Evolutionary conservation across 30 jellyfish, hydroid and myxozoan species (phyloP), one percentile per base, ranked within the genome.

Genomic region (Mastigias papua): DNA sequence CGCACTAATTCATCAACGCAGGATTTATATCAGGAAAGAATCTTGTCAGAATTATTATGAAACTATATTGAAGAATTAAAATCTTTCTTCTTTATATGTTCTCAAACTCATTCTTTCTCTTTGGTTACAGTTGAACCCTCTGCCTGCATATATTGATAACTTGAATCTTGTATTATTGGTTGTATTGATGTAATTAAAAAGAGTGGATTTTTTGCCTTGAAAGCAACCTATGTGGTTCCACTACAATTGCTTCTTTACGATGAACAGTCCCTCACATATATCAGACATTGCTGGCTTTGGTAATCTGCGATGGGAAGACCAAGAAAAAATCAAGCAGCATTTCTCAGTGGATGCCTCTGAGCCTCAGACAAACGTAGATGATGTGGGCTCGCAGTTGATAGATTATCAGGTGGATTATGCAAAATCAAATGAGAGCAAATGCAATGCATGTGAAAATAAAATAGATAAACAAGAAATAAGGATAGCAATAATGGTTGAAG

Each of bases 181-280:
- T n/a, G n/a, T n/a, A n/a, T n/a, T n/a, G n/a, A n/a, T n/a, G n/a
- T n/a, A n/a, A n/a, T n/a, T n/a, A n/a, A n/a, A 10, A 61, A 46
- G 28, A 4, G 9, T 25, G 9, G 6, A 4, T 80, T 64, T 34
- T 71, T 70, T 13, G 15, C 66, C 63, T 33, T 62, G 62, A 9
- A 64, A 94, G 98, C 85, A 89, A 78, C 98, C 98, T 16, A 70
- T 49, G 22, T 94, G 98, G 98, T 89, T 54, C 65, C 98, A 94
- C 70, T 88, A 66, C 73, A 29, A 68, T 37, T 94, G 98, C 57
- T 93, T 93, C 80, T 94, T 89, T 68, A 57, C 6, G 70, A 89
- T 69, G 60, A 80, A 70, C 48, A 94, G 82, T 27, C 89, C 95
- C 22, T 69, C 48, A 37, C 60, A 25, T 2, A 22, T 50, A 3